Evolutionary conservation across 2,113 vertebrate genomes (phyloP).

Genomic region (Pseudopipra pipra): DNA sequence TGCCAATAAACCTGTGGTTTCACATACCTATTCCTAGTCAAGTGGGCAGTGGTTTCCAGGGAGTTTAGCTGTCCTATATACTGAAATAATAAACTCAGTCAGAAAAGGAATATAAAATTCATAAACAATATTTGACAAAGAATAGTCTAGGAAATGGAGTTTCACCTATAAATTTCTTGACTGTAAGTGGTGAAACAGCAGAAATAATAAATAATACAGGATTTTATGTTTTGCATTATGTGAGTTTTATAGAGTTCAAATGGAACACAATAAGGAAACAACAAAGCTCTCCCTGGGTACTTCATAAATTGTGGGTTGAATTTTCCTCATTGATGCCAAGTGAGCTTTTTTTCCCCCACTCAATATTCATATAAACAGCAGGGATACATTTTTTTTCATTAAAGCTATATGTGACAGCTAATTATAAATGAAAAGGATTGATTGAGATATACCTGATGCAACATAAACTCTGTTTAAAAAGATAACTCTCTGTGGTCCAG

Average conservation of each 20-base stretch:
- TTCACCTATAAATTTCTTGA: slow-evolving; percentile 43
- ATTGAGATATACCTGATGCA: neutral
- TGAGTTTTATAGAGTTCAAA: slow-evolving; percentile 48
- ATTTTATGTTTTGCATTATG: slow-evolving; percentile 47
- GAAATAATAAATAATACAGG: slow-evolving; percentile 55
- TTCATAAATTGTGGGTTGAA: neutral
- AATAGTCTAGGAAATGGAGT: slow-evolving; percentile 29
- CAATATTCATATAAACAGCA: neutral
- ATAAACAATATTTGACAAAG: slow-evolving; percentile 23
- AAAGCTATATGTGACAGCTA: slow-evolving; percentile 4
- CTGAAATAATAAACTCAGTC: slow-evolving; percentile 33
- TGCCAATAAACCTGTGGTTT: neutral
- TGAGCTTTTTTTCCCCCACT: neutral
- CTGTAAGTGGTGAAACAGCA: slow-evolving; percentile 23
- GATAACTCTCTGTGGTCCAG: neutral
- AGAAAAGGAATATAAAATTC: slow-evolving; percentile 30
- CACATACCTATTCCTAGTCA: neutral
- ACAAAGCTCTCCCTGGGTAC: slow-evolving; percentile 35
- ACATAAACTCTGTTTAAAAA: neutral
- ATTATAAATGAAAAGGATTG: neutral
- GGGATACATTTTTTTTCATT: neutral
- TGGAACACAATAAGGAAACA: slow-evolving; percentile 51
- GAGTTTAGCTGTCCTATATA: neutral
- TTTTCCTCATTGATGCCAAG: neutral
- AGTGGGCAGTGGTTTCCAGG: slow-evolving; percentile 21